These are phyloP conservation scores for Melanerpes formicivorus DNA, from an alignment of 2,113 vertebrate species.

Conservation along the genomic window DNA sequence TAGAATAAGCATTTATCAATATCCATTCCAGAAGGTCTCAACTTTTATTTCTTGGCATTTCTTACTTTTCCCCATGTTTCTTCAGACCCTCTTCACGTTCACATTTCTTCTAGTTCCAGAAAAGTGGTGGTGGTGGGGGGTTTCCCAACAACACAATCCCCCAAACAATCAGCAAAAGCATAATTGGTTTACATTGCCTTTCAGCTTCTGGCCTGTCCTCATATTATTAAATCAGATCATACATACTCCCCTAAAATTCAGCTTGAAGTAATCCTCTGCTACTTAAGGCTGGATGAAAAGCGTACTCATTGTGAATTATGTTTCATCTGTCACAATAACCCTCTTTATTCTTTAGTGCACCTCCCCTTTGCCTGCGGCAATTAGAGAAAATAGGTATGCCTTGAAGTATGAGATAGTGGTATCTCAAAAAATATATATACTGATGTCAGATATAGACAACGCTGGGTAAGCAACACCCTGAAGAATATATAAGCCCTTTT, in stretches of 20 bases:
- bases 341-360: constrained; percentile 79
- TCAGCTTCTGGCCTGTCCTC: constrained; percentile 63
- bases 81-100: constrained; percentile 61
- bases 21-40: constrained; percentile 56
- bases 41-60: constrained; percentile 62
- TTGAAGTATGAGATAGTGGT: constrained; percentile 71
- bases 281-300: constrained; percentile 78
- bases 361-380: constrained; percentile 80
- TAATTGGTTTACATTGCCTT: constrained; percentile 56
- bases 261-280: constrained; percentile 76
- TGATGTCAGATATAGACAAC: constrained; percentile 60
- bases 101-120: constrained; percentile 62
- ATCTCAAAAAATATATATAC: constrained; percentile 71
- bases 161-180: constrained; percentile 52
- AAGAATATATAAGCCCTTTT: constrained; percentile 59
- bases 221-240: constrained; percentile 70
- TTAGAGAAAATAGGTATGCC: constrained; percentile 81
- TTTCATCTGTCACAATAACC: constrained; percentile 84
- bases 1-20: constrained; percentile 41
- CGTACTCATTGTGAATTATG: constrained; percentile 82
- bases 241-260: constrained; percentile 74
- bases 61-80: constrained; percentile 58
- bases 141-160: constrained; percentile 9
- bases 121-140: not conserved
- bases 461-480: constrained; percentile 34